Percentiles rank a stretch among this genome's conserved stretches.
Evolutionary conservation across 2,797 vertebrate species (phyloP).

Genomic region (Otolemur crassicaudatus): DNA sequence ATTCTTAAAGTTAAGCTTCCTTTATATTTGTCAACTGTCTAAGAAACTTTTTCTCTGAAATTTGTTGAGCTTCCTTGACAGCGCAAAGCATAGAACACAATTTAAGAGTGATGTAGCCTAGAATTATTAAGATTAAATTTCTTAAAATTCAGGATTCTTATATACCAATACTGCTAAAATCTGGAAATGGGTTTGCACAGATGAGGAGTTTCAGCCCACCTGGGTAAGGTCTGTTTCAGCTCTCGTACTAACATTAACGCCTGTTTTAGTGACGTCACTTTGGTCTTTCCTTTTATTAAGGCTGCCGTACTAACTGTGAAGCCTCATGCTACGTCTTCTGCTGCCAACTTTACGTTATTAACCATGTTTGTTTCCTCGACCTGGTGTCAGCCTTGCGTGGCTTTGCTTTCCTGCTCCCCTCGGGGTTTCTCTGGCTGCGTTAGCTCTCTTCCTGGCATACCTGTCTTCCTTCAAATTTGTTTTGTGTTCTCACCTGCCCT

Average conservation of each 20-base stretch:
- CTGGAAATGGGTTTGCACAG: background rate
- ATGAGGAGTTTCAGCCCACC: background rate
- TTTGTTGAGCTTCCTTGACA: background rate
- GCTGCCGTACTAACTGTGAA: background rate
- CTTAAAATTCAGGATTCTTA: background rate
- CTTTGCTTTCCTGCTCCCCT: background rate
- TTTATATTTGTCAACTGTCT: background rate
- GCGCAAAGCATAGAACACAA: background rate
- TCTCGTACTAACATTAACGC: background rate
- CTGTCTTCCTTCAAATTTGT: background rate
- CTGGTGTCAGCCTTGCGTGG: no score
- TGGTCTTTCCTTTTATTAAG: background rate
- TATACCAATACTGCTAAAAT: background rate
- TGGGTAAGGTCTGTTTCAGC: background rate
- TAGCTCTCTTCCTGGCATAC: background rate
- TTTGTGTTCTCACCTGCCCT: background rate
- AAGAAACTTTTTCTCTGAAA: background rate
- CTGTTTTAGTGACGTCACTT: background rate
- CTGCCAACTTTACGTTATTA: background rate
- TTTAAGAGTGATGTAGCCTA: background rate
- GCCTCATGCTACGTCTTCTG: background rate
- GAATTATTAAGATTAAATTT: background rate
- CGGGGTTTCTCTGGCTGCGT: background rate
- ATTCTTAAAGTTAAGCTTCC: background rate
- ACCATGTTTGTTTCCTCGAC: background rate